Percentiles rank a stretch among this genome's conserved stretches.
Evolutionary conservation across 2,888 invertebrate species (phyloP).

Genomic region (Rotaria socialis): DNA sequence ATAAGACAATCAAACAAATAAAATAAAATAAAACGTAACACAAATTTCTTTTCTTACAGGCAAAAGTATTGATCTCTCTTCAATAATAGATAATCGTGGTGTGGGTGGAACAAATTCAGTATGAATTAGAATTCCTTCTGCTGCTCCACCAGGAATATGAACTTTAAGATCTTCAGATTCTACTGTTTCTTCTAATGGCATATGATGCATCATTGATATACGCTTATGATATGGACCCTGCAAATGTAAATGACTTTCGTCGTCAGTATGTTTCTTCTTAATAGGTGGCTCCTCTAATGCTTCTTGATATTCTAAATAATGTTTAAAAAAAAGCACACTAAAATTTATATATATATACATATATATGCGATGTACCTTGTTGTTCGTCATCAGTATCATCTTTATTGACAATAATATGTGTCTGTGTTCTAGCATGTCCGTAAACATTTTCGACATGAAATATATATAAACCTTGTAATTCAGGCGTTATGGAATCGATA

Average conservation of each 20-base stretch:
- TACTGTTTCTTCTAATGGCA: background rate
- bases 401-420: background rate
- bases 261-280: background rate
- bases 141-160: background rate
- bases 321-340: background rate
- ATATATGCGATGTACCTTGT: background rate
- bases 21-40: no score
- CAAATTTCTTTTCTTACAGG: background rate
- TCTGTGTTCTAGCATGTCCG: background rate
- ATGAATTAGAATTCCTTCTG: background rate
- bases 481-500: background rate
- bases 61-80: background rate
- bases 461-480: background rate
- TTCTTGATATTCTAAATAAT: background rate
- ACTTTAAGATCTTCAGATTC: background rate
- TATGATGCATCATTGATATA: background rate
- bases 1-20: no score
- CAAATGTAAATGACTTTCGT: background rate
- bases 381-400: background rate
- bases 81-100: background rate
- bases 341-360: background rate
- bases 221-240: background rate
- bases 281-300: background rate
- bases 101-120: background rate
- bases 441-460: constrained; percentile 21